Percentiles rank a stretch among this genome's conserved stretches.
Evolutionary conservation across 2,797 vertebrate genomes (phyloP).

Genomic region (Garrulus glandarius): DNA sequence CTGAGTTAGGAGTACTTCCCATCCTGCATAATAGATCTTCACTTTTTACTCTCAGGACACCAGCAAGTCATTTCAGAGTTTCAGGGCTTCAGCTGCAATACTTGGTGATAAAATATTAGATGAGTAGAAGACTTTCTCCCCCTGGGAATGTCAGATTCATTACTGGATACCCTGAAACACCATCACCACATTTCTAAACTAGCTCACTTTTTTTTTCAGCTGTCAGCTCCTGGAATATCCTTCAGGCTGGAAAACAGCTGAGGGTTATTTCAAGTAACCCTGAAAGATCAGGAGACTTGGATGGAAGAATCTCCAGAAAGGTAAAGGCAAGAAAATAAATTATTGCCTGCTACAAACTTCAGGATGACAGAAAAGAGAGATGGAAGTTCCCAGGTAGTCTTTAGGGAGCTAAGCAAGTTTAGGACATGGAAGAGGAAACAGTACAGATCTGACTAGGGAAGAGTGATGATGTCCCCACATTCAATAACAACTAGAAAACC

Average conservation of each 20-base stretch:
- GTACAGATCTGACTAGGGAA: background rate
- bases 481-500: background rate
- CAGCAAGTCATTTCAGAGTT: background rate
- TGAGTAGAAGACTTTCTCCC: background rate
- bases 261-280: conserved; percentile 63
- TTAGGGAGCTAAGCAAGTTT: background rate
- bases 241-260: conserved; percentile 60
- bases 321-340: conserved; percentile 30
- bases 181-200: conserved; percentile 46
- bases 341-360: background rate
- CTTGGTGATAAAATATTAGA: background rate
- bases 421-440: background rate
- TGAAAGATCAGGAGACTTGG: conserved; percentile 41
- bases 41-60: background rate
- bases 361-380: background rate
- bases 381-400: background rate
- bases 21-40: background rate
- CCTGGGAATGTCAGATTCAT: conserved; percentile 33
- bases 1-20: background rate
- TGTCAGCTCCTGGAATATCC: conserved; percentile 59
- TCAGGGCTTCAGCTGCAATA: background rate
- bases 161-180: conserved; percentile 43
- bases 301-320: conserved; percentile 35
- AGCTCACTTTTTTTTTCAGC: conserved; percentile 58
- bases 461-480: background rate